Percentiles rank a stretch among this genome's conserved stretches.
Conservation (phyloP, 1,140 invertebrate genomes). For the Sarcophaga peregrina region DNA sequence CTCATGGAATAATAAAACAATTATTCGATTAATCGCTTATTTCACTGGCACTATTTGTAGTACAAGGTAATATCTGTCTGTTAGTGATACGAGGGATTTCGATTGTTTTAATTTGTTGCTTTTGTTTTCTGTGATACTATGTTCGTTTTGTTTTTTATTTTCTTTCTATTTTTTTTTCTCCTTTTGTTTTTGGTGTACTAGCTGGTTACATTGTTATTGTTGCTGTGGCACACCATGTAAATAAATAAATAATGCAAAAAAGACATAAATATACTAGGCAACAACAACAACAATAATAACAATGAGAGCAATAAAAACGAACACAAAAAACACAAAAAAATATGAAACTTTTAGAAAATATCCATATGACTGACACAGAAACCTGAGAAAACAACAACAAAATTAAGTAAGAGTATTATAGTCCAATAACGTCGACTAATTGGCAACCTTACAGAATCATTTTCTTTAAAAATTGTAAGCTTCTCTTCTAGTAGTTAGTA, state of each 20-base stretch:
- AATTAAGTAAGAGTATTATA: background rate
- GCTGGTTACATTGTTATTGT: background rate
- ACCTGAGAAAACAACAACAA: constrained; percentile 13
- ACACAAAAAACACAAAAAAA: too few relatives aligned
- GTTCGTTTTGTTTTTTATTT: background rate
- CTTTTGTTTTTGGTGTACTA: too few relatives aligned
- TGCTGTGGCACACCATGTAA: constrained; percentile 16
- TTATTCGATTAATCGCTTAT: background rate
- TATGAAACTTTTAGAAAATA: constrained; percentile 31
- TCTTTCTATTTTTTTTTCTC: too few relatives aligned
- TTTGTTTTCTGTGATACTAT: constrained; percentile 8
- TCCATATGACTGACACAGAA: constrained; percentile 38
- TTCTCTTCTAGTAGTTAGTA: too few relatives aligned
- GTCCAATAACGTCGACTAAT: too few relatives aligned
- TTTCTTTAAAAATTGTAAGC: too few relatives aligned
- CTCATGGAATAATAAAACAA: too few relatives aligned
- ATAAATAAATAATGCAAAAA: constrained; percentile 40
- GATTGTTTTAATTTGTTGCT: constrained; percentile 15
- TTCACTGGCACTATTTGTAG: background rate
- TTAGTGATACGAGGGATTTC: constrained; percentile 14
- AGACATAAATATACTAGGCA: constrained; percentile 26
- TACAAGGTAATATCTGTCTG: constrained; percentile 14
- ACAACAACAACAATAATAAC: constrained; percentile 13
- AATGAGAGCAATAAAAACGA: background rate
- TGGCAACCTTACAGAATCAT: too few relatives aligned